Percentiles rank a stretch among this genome's conserved stretches.
Evolutionary conservation across 2,888 invertebrate genomes (phyloP).

Genomic region (Callinectes sapidus): DNA sequence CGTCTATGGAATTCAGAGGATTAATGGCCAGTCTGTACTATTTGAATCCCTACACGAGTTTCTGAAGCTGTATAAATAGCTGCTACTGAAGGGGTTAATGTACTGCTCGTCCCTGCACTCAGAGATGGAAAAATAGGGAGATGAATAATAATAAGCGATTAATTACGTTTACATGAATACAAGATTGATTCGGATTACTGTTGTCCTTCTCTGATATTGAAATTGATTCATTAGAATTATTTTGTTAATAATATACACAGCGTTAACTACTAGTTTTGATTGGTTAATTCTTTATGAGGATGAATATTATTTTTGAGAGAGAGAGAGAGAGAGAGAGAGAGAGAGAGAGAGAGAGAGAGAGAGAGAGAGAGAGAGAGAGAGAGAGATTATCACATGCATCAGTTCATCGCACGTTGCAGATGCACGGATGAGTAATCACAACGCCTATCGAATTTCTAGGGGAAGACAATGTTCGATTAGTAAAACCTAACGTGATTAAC

Average conservation of each 20-base stretch:
- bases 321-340: too few relatives aligned
- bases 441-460: not conserved
- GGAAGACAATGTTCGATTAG: not conserved
- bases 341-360: slow-evolving; percentile 15
- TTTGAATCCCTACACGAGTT: too few relatives aligned
- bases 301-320: too few relatives aligned
- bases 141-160: not conserved
- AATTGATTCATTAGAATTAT: not conserved
- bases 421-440: slow-evolving; percentile 5
- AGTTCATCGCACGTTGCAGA: slow-evolving; percentile 16
- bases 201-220: not conserved
- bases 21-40: too few relatives aligned
- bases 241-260: too few relatives aligned
- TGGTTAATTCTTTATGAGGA: too few relatives aligned
- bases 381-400: slow-evolving; percentile 12
- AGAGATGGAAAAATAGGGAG: not conserved
- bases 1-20: too few relatives aligned
- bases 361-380: not conserved
- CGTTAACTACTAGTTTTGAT: too few relatives aligned
- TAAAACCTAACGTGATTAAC: not conserved
- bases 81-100: too few relatives aligned
- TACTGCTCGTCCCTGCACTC: not conserved
- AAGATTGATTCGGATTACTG: too few relatives aligned
- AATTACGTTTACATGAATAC: too few relatives aligned
- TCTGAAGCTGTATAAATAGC: too few relatives aligned